A percentile compares a stretch with the other conserved stretches of the same genome.
phyloP scores from a whole-genome alignment of 2,888 invertebrate species.

The Heteromurus nitidus region DNA sequence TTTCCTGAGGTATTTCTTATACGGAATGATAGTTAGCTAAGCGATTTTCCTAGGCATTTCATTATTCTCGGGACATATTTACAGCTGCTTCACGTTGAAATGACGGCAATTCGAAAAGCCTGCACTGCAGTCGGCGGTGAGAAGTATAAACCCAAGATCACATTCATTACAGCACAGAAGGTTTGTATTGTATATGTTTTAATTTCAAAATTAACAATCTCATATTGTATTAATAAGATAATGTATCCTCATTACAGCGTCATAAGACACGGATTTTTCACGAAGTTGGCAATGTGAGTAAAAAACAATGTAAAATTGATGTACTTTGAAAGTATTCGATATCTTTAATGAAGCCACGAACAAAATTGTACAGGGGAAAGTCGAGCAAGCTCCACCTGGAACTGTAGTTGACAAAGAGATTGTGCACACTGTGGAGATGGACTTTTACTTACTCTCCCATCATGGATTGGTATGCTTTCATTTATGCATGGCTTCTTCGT shows the following conservation, averaged over 20 bases:
- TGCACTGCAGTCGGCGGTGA: conserved; percentile 77
- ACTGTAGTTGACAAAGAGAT: conserved; percentile 77
- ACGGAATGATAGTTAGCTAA: too few relatives aligned
- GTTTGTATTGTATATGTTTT: neutral
- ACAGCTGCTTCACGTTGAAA: conserved; percentile 74
- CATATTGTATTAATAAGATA: neutral
- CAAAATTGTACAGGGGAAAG: neutral
- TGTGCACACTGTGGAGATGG: conserved; percentile 77
- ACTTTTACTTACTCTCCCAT: conserved; percentile 78
- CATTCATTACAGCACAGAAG: conserved; percentile 81
- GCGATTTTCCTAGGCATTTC: too few relatives aligned
- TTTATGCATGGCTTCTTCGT: neutral
- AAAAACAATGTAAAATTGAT: neutral
- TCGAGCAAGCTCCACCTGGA: conserved; percentile 77
- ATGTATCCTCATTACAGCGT: conserved; percentile 72
- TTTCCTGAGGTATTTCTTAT: conserved; percentile 73
- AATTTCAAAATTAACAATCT: neutral
- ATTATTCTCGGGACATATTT: too few relatives aligned
- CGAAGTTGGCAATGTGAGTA: conserved; percentile 74
- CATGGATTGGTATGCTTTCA: conserved; percentile 75
- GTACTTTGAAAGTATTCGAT: neutral
- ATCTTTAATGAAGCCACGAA: conserved; percentile 6
- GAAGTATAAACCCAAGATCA: conserved; percentile 79
- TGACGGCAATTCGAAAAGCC: conserved; percentile 76
- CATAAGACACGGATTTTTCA: conserved; percentile 78